Evolutionary conservation across 1,140 invertebrate genomes (phyloP), one percentile per base, ranked within the genome.

Genomic region (Heterodera schachtii): DNA sequence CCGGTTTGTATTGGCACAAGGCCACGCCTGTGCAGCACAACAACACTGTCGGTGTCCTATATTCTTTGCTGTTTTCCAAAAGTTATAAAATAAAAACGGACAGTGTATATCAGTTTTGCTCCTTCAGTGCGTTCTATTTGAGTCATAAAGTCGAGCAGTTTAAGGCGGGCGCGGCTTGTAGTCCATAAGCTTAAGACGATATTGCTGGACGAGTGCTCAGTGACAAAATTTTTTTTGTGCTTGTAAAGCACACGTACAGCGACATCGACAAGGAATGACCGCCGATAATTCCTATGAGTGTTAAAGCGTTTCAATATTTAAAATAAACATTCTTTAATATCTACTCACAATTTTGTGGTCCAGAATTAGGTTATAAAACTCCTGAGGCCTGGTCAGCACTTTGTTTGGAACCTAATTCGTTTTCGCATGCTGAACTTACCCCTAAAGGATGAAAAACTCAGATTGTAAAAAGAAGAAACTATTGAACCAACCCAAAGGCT

Each of bases 341-440:
- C 60, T 13, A n/a, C 60, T 13, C 60, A 66, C 60, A 13, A 16
- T 66, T 66, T 66, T 66, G n/a, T 66, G 60, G n/a, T 66, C 60
- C 13, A 66, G n/a, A n/a, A n/a, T n/a, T n/a, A 66, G n/a, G 13
- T 66, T 13, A 1, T 66, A 66, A 66, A 66, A 66, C 13, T 66
- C 60, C 13, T 13, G 13, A 66, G 60, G 13, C 13, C n/a, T 66
- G 13, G 60, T 16, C 13, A 66, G 13, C n/a, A 66, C n/a, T 66
- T 66, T 66, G n/a, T n/a, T n/a, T 66, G 60, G 13, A 16, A n/a
- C 60, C n/a, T n/a, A 66, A 66, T 66, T 13, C 60, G n/a, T 66
- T 66, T 66, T 13, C 60, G 60, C 60, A 66, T 66, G 60, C 60
- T 66, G 1, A 66, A 66, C n/a, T 66, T 66, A n/a, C 60, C 60